Evolutionary conservation across 2,113 vertebrate genomes (phyloP).

Genomic region (Anthoscopus minutus): DNA sequence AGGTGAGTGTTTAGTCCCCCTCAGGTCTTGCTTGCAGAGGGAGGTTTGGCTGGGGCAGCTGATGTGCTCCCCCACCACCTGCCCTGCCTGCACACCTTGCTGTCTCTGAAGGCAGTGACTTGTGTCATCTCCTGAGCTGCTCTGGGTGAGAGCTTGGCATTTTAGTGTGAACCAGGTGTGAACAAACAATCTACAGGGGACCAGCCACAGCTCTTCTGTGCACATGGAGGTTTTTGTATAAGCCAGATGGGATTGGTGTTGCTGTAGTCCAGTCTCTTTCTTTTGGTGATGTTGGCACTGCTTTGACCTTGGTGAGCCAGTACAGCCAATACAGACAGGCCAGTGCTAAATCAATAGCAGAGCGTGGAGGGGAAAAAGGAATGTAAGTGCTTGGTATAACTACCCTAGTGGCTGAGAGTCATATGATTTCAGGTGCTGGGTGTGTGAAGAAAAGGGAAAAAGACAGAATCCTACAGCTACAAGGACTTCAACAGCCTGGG

Average conservation of each 20-base stretch:
- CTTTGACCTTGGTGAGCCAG: neutral
- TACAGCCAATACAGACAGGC: neutral
- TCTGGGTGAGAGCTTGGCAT: neutral
- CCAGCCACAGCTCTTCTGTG: neutral
- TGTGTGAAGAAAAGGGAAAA: neutral
- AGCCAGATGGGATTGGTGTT: neutral
- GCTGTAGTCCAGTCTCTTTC: neutral
- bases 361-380: neutral
- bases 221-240: neutral
- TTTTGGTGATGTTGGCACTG: neutral
- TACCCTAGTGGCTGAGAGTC: neutral
- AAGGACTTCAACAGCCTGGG: neutral
- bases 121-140: neutral
- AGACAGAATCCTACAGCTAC: neutral
- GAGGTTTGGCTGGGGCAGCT: neutral
- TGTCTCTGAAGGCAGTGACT: neutral
- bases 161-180: neutral
- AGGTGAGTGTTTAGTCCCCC: neutral
- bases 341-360: neutral
- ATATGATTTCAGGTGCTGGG: neutral
- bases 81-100: neutral
- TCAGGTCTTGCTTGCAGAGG: neutral
- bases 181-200: neutral
- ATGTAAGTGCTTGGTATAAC: neutral
- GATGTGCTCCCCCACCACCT: fast-evolving